Evolutionary conservation across 2,888 invertebrate species (phyloP), one percentile per base, ranked within the genome.

Genomic region (Drosophila yooni): DNA sequence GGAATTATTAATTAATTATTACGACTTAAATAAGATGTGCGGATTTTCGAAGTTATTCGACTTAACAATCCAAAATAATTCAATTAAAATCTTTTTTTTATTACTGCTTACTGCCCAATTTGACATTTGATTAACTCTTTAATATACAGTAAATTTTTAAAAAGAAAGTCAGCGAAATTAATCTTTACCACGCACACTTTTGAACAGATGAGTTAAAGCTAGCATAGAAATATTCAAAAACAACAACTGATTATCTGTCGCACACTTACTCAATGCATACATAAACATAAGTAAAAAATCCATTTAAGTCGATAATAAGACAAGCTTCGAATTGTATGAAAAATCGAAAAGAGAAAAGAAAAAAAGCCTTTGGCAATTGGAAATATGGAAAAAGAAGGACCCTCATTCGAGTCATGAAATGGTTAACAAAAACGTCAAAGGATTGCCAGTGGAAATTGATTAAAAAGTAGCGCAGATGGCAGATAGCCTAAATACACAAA

Each of bases 391-490:
- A 67, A 54, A 70, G 50, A 68, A 60, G 63, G 54, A 73, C 76
- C 68, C 69, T 74, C 70, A 69, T 74, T 83, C 79, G 54, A 31
- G 57, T 51, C 58, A 69, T 34, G 66, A 29, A 64, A 58, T 67
- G 72, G 21, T 21, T 21, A 21, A 21, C 21, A 75, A 67, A 70
- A 73, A 76, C 73, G 74, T 71, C 62, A 85, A 82, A 73, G 78
- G 76, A 70, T 76, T 83, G 70, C 43, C 60, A 76, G 61, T 81
- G 65, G 59, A 90, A 90, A 89, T 89, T 90, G 88, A 87, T 87
- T 90, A 89, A 87, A 87, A 87, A 82, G 63, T 66, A 69, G 58
- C 71, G 27, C 64, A 79, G 71, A 54, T 72, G 66, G 51, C 60
- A 56, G 71, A 79, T 70, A 77, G 65, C 81, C 81, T 82, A 82